phyloP scores from a whole-genome alignment of 2,888 invertebrate species.

The Amphipyra tragopoginis region DNA sequence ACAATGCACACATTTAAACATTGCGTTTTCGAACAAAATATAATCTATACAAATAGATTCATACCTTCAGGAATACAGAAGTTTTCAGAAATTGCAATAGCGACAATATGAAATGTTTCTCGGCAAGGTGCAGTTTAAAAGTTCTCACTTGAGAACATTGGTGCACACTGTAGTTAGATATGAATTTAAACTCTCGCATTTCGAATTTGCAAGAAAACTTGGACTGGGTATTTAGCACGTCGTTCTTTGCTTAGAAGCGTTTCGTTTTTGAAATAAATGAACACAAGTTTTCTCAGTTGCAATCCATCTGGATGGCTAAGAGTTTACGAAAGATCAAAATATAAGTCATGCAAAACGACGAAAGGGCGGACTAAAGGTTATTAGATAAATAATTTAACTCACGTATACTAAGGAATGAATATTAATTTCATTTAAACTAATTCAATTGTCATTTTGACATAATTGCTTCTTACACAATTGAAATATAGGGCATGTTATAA shows the following conservation, averaged over 20 bases:
- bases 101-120: constrained; percentile 43
- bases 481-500: not conserved
- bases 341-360: too few relatives aligned
- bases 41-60: not conserved
- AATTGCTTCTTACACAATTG: constrained; percentile 1
- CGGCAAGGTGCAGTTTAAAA: constrained; percentile 23
- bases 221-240: not conserved
- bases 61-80: constrained; percentile 5
- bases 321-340: too few relatives aligned
- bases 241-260: constrained; percentile 4
- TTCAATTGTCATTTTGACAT: constrained; percentile 1
- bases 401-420: too few relatives aligned
- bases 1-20: too few relatives aligned
- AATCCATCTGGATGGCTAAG: too few relatives aligned
- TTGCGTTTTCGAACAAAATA: not conserved
- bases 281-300: not conserved
- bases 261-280: constrained; percentile 4
- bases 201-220: constrained; percentile 37
- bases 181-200: constrained; percentile 54
- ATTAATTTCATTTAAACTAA: too few relatives aligned
- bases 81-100: constrained; percentile 32
- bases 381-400: too few relatives aligned
- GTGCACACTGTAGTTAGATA: constrained; percentile 25
- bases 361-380: too few relatives aligned
- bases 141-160: constrained; percentile 31